Evolutionary conservation across 1,140 invertebrate genomes (phyloP).

Genomic region (Leptoteleia sp.): DNA sequence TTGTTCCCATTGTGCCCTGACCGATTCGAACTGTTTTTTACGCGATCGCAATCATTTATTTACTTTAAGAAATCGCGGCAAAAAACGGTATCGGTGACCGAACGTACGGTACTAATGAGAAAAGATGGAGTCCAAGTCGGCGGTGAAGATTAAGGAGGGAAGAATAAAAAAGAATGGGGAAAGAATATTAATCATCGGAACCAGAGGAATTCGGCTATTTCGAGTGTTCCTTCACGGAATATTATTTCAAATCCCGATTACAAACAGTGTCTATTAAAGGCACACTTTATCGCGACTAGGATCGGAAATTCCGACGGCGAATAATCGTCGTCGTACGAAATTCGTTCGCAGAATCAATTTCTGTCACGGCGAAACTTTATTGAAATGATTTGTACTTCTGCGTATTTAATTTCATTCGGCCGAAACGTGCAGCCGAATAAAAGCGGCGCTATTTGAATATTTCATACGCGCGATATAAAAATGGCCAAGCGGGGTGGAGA

Average conservation of each 20-base stretch:
- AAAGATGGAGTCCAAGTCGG: conserved; percentile 18
- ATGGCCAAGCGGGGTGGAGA: no score
- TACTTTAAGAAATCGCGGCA: conserved; percentile 27
- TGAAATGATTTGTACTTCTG: conserved; percentile 44
- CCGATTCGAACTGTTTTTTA: conserved; percentile 42
- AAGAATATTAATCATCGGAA: conserved; percentile 29
- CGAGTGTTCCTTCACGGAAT: conserved; percentile 11
- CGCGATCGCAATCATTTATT: conserved; percentile 49
- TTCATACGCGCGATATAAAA: conserved; percentile 8
- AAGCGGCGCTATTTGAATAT: conserved; percentile 23
- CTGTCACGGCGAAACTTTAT: conserved; percentile 41
- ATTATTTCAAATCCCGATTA: conserved; percentile 25
- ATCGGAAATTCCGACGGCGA: conserved; percentile 28
- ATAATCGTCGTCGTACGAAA: conserved; percentile 15
- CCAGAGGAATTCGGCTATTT: conserved; percentile 5
- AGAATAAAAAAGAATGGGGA: background rate
- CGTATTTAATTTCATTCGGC: conserved; percentile 31
- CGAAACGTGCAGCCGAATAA: conserved; percentile 18
- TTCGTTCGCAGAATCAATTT: conserved; percentile 43
- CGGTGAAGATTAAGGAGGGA: no score
- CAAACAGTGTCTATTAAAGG: conserved; percentile 14
- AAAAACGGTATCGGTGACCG: conserved; percentile 37
- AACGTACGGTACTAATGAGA: conserved; percentile 29
- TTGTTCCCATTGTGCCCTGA: conserved; percentile 28
- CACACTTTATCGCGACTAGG: conserved; percentile 11